Evolutionary conservation across 2,113 vertebrate species (phyloP), one percentile per base, ranked within the genome.

Genomic region (Podarcis muralis): DNA sequence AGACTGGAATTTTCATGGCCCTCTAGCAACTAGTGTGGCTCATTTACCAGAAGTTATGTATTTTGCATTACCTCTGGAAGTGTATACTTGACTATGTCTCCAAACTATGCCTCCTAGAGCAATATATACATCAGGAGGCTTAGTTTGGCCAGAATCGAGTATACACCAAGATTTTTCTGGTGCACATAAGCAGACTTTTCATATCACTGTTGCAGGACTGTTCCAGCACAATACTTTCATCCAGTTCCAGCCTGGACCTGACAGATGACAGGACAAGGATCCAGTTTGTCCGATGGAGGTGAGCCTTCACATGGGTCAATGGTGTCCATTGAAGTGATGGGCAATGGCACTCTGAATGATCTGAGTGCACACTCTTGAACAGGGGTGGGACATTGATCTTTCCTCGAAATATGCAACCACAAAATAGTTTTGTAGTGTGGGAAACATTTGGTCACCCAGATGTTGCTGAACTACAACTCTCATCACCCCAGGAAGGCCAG

Each of bases 271-370:
- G 90, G 88, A 94, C 93, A 25, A 90, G 72, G 6, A 78, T 90
- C 77, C 94, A 93, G 88, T 90, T 93, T 91, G 91, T 85, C 35
- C 91, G 93, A 83, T 90, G 43, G 95, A 97, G 96, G 95, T 95
- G 83, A 90, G 82, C 20, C 0, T 59, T 53, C 48, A 53, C 48
- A 53, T 53, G 48, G 2, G 48, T 53, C 48, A 53, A 12, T 53
- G 48, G 48, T 53, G 59, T 20, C 59, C 59, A 62, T 62, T 62
- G 59, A 62, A 62, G 59, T 1, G 18, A 62, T 62, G 59, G 5
- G 59, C 18, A 53, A 53, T 62, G 59, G 59, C 59, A 62, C 18
- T 62, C 59, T 62, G 59, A 18, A 62, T 62, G 59, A 62, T 18
- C 59, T 62, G 59, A 62, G 59, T 62, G 16, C 59, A 62, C 13